Evolutionary conservation across 2,888 invertebrate genomes (phyloP).

Genomic region (Spicauda simplicius): DNA sequence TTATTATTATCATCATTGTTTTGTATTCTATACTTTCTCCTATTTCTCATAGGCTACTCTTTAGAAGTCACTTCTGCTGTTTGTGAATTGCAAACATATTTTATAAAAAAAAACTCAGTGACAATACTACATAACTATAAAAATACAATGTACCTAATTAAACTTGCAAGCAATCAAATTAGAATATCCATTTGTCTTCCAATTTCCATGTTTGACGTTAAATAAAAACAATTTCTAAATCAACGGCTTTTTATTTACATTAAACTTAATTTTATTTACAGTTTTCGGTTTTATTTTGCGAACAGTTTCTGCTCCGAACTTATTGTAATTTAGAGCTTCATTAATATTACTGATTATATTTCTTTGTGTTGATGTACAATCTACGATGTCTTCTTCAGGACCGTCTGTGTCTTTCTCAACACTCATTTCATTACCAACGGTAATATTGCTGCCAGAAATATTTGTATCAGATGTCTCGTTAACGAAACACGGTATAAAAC

Average conservation of each 20-base stretch:
- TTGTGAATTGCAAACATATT: too few species aligned
- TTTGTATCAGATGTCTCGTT: conserved; percentile 28
- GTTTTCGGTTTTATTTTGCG: conserved; percentile 60
- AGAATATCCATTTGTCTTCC: too few species aligned
- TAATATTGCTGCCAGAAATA: not conserved
- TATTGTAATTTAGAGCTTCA: conserved; percentile 66
- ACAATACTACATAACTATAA: too few species aligned
- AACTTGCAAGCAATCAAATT: too few species aligned
- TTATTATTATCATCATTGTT: too few species aligned
- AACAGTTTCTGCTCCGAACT: conserved; percentile 67
- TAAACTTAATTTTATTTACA: conserved; percentile 70
- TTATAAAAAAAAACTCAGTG: too few species aligned
- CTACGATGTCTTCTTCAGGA: conserved; percentile 56
- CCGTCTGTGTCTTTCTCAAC: conserved; percentile 13
- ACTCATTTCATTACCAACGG: conserved; percentile 22
- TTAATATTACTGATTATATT: conserved; percentile 69
- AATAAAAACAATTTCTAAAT: conserved; percentile 34
- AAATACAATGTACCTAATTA: too few species aligned
- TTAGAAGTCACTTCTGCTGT: too few species aligned
- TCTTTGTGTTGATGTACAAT: conserved; percentile 61
- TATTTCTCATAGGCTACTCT: too few species aligned
- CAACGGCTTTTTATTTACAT: conserved; percentile 58
- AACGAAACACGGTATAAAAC: too few species aligned
- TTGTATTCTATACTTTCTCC: too few species aligned
- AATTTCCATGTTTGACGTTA: not conserved